Conservation (phyloP, 2,113 vertebrate genomes). For the Cynocephalus volans region DNA sequence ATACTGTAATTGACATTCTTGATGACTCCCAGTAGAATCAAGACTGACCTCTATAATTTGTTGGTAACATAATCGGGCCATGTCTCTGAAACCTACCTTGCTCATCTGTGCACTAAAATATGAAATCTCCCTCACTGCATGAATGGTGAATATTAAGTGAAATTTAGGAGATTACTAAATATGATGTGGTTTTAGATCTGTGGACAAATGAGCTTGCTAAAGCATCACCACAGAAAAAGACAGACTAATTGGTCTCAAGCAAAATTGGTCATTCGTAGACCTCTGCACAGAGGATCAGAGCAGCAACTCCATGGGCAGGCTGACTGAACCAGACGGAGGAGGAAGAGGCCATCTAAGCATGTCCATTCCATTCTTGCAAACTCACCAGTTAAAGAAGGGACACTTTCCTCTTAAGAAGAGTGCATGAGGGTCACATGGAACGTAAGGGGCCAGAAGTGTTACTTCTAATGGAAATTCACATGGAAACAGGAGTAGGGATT, state of each 20-base stretch:
- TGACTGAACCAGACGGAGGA: background rate
- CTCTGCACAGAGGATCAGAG: background rate
- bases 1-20: background rate
- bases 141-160: background rate
- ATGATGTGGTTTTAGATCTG: background rate
- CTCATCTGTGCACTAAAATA: background rate
- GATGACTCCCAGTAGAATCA: background rate
- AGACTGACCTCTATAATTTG: background rate
- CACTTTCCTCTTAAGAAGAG: background rate
- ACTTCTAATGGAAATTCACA: background rate
- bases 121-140: background rate
- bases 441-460: background rate
- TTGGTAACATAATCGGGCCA: background rate
- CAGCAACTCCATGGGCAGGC: background rate
- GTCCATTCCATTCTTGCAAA: background rate
- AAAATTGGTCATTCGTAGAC: background rate
- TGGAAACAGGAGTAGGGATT: background rate
- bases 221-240: background rate
- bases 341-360: background rate
- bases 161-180: background rate
- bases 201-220: background rate
- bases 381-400: background rate
- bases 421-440: background rate
- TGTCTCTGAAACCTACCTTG: background rate
- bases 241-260: background rate